Base-by-base conservation (phyloP, 1,140 invertebrate species). In the Magallana angulata region DNA sequence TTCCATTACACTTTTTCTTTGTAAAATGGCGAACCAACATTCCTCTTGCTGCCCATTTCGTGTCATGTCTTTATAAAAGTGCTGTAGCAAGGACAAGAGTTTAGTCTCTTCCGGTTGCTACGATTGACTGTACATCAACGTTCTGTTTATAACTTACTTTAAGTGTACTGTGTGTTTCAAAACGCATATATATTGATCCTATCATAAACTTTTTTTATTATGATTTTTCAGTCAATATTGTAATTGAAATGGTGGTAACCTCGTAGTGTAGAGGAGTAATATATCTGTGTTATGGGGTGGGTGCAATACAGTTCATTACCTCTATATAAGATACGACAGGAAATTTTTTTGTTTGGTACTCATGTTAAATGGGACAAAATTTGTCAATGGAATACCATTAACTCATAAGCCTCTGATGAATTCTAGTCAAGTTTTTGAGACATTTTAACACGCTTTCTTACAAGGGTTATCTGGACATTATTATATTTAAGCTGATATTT, bases 401-500 rank as follows among this genome's bases (percentile, higher is more conserved):
- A 48, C 36, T 12, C 36, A 76, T 71, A 24, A 76, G 36, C 36
- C 8, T 76, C 24, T 76, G 68, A 30, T 76, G 24, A 30, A 76
- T 30, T 9, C 24, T 30, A 76, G 68, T 76, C 68, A 76, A 12
- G 24, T 76, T 36, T 36, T 76, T 30, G 68, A 62, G 14, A 30
- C 68, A 30, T 12, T 76, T 24, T 76, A 76, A 76, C 68, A 76
- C 68, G 36, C 68, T 48, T 76, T 76, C 68, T 30, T 30, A 48
- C 36, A 48, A 76, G 68, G 36, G 24, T 12, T 30, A 76, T 76
- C 8, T 76, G 68, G 24, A 76, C 24, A 76, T 76, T 18, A 76
- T 11, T 68, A 68, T 68, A 68, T 68, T 76, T 76, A 76, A 76
- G 68, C 68, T 76, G 68, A 76, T 76, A 76, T 76, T 76, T 76